Base-by-base conservation (phyloP, 2,888 invertebrate genomes). In the Perizoma flavofasciatum region DNA sequence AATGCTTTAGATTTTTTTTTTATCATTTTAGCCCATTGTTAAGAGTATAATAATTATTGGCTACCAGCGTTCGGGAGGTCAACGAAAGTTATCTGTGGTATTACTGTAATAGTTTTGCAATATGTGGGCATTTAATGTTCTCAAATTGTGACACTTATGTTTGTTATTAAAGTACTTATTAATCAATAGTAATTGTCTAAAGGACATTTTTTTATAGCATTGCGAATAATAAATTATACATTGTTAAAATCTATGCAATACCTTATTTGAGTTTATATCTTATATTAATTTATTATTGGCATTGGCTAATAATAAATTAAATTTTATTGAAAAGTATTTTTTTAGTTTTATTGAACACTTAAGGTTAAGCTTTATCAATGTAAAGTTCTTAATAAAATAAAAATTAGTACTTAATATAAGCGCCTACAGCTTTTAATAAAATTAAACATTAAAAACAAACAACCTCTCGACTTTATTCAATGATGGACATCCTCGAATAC, bases 11-110 rank as follows among this genome's bases (percentile, higher is more conserved):
- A 22, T 22, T 22, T 22, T 22, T 22, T 22, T 22, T 22, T 22
- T 22, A 22, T 1, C 22, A 1, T 22, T 22, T 2, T 22, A 11
- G 33, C 34, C 48, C 49, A 61, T 66, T 56, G 63, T 66, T 65
- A 53, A 62, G 49, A 22, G 22, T 22, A 61, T 44, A n/a, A 37
- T 41, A 22, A 44, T 65, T 64, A 63, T 49, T 52, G 54, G 53
- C 52, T 59, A 59, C 61, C 54, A 55, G 48, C 49, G 62, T 69
- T 60, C 43, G 59, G 61, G 56, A 77, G 76, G 74, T 71, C 71
- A 75, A 69, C 59, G 75, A 77, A 77, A 79, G 65, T 62, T 66
- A 70, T 73, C 68, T 67, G 61, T 62, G 61, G 66, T 61, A 66
- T 60, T 57, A 41, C 53, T 55, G 35, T 59, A 68, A 67, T 61